Evolutionary conservation across 2,888 invertebrate species (phyloP), one percentile per base, ranked within the genome.

Genomic region (Gnatocerus cornutus): DNA sequence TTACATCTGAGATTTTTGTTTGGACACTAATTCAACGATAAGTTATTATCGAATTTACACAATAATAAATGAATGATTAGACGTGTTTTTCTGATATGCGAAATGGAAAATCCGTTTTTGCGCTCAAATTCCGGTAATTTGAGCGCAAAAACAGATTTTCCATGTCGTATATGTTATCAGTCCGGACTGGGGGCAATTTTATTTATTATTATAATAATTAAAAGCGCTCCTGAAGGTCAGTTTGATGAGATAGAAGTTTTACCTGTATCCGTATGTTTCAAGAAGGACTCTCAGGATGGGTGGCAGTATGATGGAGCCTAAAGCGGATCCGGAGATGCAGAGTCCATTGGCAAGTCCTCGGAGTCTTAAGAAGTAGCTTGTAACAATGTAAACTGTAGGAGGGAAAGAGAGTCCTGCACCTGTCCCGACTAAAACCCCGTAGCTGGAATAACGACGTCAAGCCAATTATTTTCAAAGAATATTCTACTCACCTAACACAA

Each of bases 341-440:
- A 95, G 89, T 0, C 95, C 95, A 84, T 95, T 95, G 45, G 95
- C 95, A 9, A 95, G 87, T 0, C 95, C 95, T 46, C 95, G 87
- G 7, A 91, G 85, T 50, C 90, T 88, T 43, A 93, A 91, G 84
- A 95, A 95, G 85, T 95, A 95, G 68, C 93, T 93, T 56, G 94
- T 94, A 74, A 95, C 95, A 76, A 95, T 95, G 85, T 95, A 95
- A 33, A 96, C 94, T 0, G 95, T 95, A 1, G 95, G 95, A 0
- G 95, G 95, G 85, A 95, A 96, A 0, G 94, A 91, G 6, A 95
- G 85, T 0, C 95, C 95, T 0, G 95, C 95, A 5, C 95, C 95
- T 39, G 91, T 90, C 71, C 95, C 95, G 14, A 94, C 93, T 81
- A 94, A 86, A 9, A 93, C 89, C 56, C 95, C 95, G 85, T 94